Conservation (phyloP, 2,888 invertebrate genomes). For the Lycaena phlaeas region DNA sequence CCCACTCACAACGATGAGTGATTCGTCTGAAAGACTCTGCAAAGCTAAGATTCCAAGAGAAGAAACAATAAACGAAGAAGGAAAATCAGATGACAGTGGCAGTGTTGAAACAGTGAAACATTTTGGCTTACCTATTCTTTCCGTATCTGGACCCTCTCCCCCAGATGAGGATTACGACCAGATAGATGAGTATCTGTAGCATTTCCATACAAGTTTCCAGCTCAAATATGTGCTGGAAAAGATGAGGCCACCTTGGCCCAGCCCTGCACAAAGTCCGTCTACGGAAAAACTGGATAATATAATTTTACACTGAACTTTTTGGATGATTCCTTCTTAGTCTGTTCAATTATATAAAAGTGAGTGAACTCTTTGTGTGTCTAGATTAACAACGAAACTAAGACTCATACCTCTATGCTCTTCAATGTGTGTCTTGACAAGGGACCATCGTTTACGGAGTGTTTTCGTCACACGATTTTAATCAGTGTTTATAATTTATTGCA, state of each 20-base stretch:
- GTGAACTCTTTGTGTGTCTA: conserved; percentile 21
- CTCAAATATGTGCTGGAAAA: conserved; percentile 66
- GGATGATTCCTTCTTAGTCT: conserved; percentile 13
- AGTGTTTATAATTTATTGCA: conserved; percentile 32
- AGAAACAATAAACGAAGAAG: conserved; percentile 63
- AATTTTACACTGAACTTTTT: conserved; percentile 30
- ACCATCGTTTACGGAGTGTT: conserved; percentile 55
- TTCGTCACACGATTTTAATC: conserved; percentile 35
- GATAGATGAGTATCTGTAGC: conserved; percentile 77
- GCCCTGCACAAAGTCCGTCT: conserved; percentile 55
- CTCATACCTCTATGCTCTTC: conserved; percentile 28
- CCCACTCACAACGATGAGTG: conserved; percentile 58
- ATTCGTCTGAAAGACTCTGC: conserved; percentile 67
- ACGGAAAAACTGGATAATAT: conserved; percentile 29
- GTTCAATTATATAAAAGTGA: conserved; percentile 4
- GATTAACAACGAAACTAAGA: conserved; percentile 44
- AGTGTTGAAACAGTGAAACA: conserved; percentile 72
- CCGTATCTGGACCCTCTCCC: conserved; percentile 85
- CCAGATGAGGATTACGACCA: conserved; percentile 79
- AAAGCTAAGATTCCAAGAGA: conserved; percentile 49
- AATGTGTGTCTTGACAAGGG: conserved; percentile 55
- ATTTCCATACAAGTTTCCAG: conserved; percentile 67
- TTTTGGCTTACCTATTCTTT: conserved; percentile 82
- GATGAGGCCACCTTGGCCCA: conserved; percentile 58
- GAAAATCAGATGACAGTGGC: conserved; percentile 60